Evolutionary conservation across 2,113 vertebrate species (phyloP), one percentile per base, ranked within the genome.

Genomic region (Oryctolagus cuniculus): DNA sequence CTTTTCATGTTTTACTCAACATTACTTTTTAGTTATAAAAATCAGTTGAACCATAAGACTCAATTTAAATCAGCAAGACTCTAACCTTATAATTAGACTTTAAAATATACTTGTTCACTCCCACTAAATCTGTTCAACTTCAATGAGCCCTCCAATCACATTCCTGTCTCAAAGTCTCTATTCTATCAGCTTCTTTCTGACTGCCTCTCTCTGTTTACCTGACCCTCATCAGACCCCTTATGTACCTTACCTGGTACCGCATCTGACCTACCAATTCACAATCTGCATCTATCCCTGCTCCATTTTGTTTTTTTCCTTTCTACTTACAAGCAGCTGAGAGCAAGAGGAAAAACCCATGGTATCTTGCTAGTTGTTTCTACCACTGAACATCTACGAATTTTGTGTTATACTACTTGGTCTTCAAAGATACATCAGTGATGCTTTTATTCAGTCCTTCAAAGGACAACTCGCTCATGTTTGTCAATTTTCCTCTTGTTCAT

Each of bases 11-110:
- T 95, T 96, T 82, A 93, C 72, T 93, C 69, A 87, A 94, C 61
- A 89, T 95, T 96, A 92, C 67, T 84, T 94, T 66, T 94, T 66
- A 85, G 93, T 95, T 96, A 90, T 90, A 97, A 96, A 96, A 96
- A 93, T 96, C 93, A 94, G 67, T 90, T 90, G 82, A 97, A 49
- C 77, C 78, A 90, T 95, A 92, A 90, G 73, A 94, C 75, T 94
- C 79, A 87, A 38, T 89, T 97, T 92, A 96, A 95, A 95, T 88
- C 73, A 72, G 15, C 19, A 93, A 69, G 67, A 91, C 53, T 89
- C 75, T 94, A 94, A 84, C 38, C 51, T 96, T 91, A 91, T 90
- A 96, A 96, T 96, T 96, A 96, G 73, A 90, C 92, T 74, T 91
- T 96, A 93, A 95, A 95, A 92, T 92, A 87, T 31, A 66, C n/a